Evolutionary conservation across 2,797 vertebrate genomes (phyloP).

Genomic region (Bothrops alternatus): DNA sequence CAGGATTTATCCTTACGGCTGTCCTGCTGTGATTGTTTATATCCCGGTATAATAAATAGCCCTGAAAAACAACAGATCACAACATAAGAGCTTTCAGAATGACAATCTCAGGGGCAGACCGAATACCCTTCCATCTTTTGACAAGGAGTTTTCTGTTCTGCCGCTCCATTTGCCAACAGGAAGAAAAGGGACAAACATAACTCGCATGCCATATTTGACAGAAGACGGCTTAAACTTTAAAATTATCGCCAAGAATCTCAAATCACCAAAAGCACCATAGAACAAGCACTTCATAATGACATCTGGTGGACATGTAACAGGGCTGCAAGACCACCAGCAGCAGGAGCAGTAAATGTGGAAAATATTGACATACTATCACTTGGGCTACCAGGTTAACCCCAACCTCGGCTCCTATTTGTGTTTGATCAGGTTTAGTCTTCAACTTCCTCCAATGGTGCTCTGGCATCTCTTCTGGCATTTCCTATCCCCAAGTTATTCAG

Average conservation of each 20-base stretch:
- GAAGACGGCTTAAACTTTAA: background rate
- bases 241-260: background rate
- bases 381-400: background rate
- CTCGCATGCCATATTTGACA: background rate
- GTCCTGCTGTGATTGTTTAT: conserved; percentile 90
- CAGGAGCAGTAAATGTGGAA: background rate
- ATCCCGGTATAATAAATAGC: conserved; percentile 94
- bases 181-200: background rate
- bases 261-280: background rate
- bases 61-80: conserved; percentile 70
- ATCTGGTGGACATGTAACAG: background rate
- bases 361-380: background rate
- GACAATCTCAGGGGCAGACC: background rate
- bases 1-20: conserved; percentile 96
- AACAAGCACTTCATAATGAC: background rate
- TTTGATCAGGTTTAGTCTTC: no score
- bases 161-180: background rate
- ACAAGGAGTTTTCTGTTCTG: background rate
- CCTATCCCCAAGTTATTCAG: background rate
- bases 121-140: background rate
- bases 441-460: background rate
- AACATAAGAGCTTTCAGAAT: background rate
- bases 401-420: background rate
- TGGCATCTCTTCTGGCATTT: background rate
- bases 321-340: background rate